Evolutionary conservation across 1,140 invertebrate species (phyloP), one percentile per base, ranked within the genome.

Genomic region (Hylaeus anthracinus): DNA sequence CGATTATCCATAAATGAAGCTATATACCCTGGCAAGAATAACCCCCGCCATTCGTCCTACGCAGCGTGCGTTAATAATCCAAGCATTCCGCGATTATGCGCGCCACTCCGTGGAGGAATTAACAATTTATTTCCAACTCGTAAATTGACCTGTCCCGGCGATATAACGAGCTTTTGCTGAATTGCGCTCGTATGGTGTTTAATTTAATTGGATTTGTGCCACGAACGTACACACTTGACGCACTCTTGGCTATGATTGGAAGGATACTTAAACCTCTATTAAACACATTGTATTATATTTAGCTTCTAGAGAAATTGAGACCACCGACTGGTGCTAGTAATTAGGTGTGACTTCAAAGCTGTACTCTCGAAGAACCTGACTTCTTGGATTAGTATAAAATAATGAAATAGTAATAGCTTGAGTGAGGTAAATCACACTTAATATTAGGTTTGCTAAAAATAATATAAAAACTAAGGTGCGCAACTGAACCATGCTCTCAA

Each of bases 91-190:
- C 66, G 65, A 70, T 77, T 77, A 77, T 71, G 45, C 66, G 53
- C 55, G 64, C 51, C 75, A 66, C 26, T 55, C 72, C 39, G 5
- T 2, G 43, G 15, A 77, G 75, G 66, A 72, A 79, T 79, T 79
- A 79, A 79, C 61, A 64, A 65, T 79, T 79, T 79, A 79, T 79
- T 79, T 72, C 70, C 77, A 79, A 60, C 69, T 56, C 60, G 70
- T 79, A 79, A 79, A 79, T 79, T 72, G 69, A 79, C 48, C 70
- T 64, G 67, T 79, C 66, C 60, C n/a, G 9, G 61, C 60, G 61
- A 56, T 48, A 48, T 72, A 79, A 77, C 75, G 75, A 77, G 75
- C 74, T 43, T 26, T 64, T 41, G 45, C 72, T 64, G 72, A 66
- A 65, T 77, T 58, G 48, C 51, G 60, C 76, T 37, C 69, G 3